phyloP scores from a whole-genome alignment of 2,797 vertebrate species.

The Falco naumanni region DNA sequence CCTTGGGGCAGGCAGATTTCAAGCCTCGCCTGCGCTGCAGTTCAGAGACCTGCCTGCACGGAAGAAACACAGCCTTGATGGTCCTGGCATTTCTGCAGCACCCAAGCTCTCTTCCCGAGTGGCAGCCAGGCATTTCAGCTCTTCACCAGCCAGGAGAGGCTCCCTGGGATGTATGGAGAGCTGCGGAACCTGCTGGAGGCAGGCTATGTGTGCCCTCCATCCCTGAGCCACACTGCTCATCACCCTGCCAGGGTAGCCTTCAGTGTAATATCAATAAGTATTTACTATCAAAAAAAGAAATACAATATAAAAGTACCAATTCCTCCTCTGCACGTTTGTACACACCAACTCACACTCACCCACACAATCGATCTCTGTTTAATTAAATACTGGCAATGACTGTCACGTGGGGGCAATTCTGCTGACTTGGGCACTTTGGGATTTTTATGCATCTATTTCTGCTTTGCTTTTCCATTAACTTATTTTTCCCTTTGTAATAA shows the following conservation, averaged over 20 bases:
- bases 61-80: neutral
- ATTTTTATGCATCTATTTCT: slow-evolving; percentile 70
- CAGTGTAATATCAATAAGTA: neutral
- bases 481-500: slow-evolving; percentile 74
- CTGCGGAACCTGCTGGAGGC: neutral
- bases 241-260: neutral
- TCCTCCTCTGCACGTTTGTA: neutral
- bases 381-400: slow-evolving; percentile 64
- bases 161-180: rapidly evolving
- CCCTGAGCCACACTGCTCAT: rapidly evolving
- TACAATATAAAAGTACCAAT: neutral
- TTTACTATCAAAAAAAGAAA: slow-evolving; percentile 2
- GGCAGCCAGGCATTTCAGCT: neutral
- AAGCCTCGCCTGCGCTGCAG: neutral
- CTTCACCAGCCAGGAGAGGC: neutral
- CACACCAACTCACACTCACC: slow-evolving; percentile 13
- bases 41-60: neutral
- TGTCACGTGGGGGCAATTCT: slow-evolving; percentile 59
- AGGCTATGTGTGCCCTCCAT: neutral
- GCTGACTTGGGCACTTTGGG: slow-evolving; percentile 67
- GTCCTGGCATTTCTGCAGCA: neutral
- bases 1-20: neutral
- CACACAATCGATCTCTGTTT: slow-evolving; percentile 64
- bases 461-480: slow-evolving; percentile 73
- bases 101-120: neutral